A percentile compares a stretch with the other conserved stretches of the same genome.
These are phyloP conservation scores for Helobdella robusta DNA, from an alignment of 2,888 invertebrate species.

Conservation along the genomic window DNA sequence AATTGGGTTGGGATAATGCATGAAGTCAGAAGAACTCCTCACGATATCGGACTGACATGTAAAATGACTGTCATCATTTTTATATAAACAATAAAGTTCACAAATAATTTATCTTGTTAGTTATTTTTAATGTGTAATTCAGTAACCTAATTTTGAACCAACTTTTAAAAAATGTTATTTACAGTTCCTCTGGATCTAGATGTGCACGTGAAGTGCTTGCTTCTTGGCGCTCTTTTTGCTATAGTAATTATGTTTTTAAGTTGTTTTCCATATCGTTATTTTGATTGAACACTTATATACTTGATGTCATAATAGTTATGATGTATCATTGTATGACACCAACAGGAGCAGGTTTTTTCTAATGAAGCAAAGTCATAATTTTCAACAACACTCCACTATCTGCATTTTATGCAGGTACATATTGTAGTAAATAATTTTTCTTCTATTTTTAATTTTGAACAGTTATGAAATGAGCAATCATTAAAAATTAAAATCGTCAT, in stretches of 20 bases:
- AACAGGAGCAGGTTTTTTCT: no score
- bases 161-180: slow-evolving; percentile 11
- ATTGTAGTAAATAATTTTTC: no score
- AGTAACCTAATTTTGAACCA: neutral
- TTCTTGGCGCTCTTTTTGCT: slow-evolving; percentile 31
- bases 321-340: no score
- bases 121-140: neutral
- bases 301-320: no score
- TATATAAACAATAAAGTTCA: neutral
- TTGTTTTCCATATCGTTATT: no score
- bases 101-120: neutral
- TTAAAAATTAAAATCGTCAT: slow-evolving; percentile 72
- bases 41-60: slow-evolving; percentile 35
- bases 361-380: no score
- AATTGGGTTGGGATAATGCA: slow-evolving; percentile 36
- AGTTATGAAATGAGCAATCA: no score
- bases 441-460: no score
- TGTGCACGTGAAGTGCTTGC: slow-evolving; percentile 33
- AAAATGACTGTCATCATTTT: slow-evolving; percentile 8
- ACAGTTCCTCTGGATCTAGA: slow-evolving; percentile 35
- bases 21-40: slow-evolving; percentile 31
- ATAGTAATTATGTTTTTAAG: slow-evolving; percentile 30
- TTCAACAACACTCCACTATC: no score
- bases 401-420: no score
- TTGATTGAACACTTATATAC: no score